Percentiles rank a stretch among this genome's conserved stretches.
Evolutionary conservation across 2,797 vertebrate genomes (phyloP).

Genomic region (Coluber constrictor): DNA sequence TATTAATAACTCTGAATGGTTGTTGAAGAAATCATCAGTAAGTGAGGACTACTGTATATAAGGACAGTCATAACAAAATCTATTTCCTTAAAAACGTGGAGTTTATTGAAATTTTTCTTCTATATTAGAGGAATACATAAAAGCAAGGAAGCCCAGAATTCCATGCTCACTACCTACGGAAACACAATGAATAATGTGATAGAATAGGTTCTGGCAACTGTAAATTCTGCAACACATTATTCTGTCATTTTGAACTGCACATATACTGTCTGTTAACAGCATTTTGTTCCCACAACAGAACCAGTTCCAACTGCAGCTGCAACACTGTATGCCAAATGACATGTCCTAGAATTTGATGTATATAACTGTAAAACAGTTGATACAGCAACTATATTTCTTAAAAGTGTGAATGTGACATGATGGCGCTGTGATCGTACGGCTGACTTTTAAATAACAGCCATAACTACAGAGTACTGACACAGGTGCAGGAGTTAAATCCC

Average conservation of each 20-base stretch:
- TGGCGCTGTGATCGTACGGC: background rate
- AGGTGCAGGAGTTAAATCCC: background rate
- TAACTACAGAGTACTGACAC: background rate
- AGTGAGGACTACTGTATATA: background rate
- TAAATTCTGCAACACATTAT: background rate
- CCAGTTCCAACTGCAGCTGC: background rate
- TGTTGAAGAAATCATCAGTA: background rate
- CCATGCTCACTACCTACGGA: background rate
- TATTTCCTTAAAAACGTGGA: background rate
- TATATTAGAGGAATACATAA: background rate
- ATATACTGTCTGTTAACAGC: background rate
- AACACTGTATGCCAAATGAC: background rate
- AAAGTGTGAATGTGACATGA: background rate
- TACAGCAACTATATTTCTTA: background rate
- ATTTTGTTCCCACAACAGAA: background rate
- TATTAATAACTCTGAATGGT: background rate
- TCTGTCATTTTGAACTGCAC: background rate
- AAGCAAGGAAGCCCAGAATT: background rate
- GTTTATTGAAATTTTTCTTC: background rate
- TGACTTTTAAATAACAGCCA: background rate
- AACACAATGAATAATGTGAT: background rate
- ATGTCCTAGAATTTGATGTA: background rate
- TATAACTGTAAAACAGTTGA: background rate
- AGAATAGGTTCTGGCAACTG: background rate
- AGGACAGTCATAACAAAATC: background rate